phyloP scores from a whole-genome alignment of 2,113 vertebrate genomes.

The Lamprotornis superbus region DNA sequence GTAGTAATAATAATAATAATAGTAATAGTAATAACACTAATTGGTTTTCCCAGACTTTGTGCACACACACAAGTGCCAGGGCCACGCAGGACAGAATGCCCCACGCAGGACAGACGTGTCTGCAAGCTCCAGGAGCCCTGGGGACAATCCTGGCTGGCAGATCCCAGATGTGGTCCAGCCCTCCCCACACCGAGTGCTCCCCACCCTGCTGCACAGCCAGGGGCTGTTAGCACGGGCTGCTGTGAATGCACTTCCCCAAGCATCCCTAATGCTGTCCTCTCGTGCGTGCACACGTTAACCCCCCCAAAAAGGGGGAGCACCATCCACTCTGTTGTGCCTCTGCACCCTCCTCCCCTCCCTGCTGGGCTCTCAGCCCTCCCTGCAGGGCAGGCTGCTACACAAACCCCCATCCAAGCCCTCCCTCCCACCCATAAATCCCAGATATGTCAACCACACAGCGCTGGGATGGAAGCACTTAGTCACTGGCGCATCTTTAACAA shows the following conservation, averaged over 20 bases:
- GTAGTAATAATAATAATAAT: not conserved
- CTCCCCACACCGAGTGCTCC: fast-evolving
- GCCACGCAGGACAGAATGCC: fast-evolving
- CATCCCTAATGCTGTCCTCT: not conserved
- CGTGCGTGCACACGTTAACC: not conserved
- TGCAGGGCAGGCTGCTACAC: not conserved
- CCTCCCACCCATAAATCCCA: not conserved
- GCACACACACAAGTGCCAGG: fast-evolving
- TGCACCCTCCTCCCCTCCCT: not conserved
- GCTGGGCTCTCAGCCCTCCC: not conserved
- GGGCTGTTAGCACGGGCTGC: not conserved
- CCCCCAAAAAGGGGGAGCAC: not conserved
- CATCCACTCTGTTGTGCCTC: not conserved
- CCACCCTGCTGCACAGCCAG: not conserved
- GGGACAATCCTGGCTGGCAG: not conserved
- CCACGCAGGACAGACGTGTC: fast-evolving
- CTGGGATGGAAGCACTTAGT: not conserved
- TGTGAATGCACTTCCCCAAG: not conserved
- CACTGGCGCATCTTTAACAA: not conserved
- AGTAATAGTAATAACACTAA: fast-evolving
- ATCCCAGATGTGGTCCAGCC: fast-evolving
- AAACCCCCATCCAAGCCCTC: not conserved
- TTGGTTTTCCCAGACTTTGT: not conserved
- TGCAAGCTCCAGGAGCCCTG: not conserved
- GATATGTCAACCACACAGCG: fast-evolving